Evolutionary conservation across 1,140 invertebrate species (phyloP).

Genomic region (Drosophila chauvacae): DNA sequence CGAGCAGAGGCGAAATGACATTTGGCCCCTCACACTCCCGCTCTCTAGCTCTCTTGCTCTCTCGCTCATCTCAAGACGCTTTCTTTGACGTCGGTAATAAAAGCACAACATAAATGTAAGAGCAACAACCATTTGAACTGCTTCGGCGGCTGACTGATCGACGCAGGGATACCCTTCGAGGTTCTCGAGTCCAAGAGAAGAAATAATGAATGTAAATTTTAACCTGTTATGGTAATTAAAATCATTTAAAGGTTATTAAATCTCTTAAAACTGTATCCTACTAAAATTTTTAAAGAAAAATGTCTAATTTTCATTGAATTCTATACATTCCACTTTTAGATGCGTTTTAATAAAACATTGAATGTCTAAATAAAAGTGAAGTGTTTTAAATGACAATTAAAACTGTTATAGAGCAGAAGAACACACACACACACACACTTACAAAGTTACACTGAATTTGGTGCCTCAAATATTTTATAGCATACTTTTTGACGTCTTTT

Average conservation of each 20-base stretch:
- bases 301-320: too few relatives aligned
- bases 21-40: slow-evolving; percentile 1
- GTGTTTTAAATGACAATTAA: too few relatives aligned
- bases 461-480: too few relatives aligned
- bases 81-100: slow-evolving; percentile 44
- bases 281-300: too few relatives aligned
- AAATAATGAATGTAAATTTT: background rate
- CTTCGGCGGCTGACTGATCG: background rate
- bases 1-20: slow-evolving; percentile 43
- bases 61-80: slow-evolving; percentile 26
- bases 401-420: too few relatives aligned
- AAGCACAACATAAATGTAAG: slow-evolving; percentile 54
- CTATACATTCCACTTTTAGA: too few relatives aligned
- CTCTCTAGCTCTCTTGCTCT: background rate
- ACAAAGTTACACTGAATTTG: too few relatives aligned
- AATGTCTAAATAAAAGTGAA: too few relatives aligned
- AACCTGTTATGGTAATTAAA: background rate
- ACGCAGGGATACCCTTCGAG: background rate
- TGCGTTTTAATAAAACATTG: too few relatives aligned
- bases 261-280: too few relatives aligned
- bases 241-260: background rate
- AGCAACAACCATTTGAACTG: slow-evolving; percentile 21
- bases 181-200: background rate
- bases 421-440: too few relatives aligned
- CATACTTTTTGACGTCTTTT: background rate